phyloP scores from a whole-genome alignment of 2,113 vertebrate species.

The Eublepharis macularius region DNA sequence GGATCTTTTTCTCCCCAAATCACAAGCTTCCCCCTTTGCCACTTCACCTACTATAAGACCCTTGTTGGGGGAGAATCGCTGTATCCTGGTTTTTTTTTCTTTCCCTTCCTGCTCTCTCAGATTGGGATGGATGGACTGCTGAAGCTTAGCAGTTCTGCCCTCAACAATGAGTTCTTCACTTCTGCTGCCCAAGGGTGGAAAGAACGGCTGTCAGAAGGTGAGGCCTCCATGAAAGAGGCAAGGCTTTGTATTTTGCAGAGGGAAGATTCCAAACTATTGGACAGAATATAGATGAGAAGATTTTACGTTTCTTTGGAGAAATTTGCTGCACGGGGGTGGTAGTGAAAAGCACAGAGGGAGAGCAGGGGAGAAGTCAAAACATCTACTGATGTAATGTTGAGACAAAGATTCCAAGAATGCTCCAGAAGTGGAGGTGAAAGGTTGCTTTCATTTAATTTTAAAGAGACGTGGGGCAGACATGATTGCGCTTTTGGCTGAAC shows the following conservation, averaged over 20 bases:
- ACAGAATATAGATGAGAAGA: too few relatives aligned
- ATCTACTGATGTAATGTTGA: too few relatives aligned
- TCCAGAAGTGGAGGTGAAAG: background rate
- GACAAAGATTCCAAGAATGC: too few relatives aligned
- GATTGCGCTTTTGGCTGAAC: background rate
- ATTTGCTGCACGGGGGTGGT: background rate
- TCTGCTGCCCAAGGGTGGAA: constrained; percentile 98
- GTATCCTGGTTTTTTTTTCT: too few relatives aligned
- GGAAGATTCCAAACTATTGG: too few relatives aligned
- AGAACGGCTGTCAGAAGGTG: constrained; percentile 93
- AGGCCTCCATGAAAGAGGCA: rapidly evolving
- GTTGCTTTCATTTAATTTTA: background rate
- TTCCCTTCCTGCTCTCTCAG: constrained; percentile 68
- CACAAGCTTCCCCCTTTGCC: too few relatives aligned
- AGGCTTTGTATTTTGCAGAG: rapidly evolving
- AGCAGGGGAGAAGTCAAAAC: background rate
- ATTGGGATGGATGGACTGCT: constrained; percentile 87
- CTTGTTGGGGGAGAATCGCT: too few relatives aligned
- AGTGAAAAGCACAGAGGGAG: background rate
- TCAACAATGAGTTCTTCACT: constrained; percentile 99
- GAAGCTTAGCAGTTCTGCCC: constrained; percentile 90
- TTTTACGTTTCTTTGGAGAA: background rate
- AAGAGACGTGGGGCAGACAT: too few relatives aligned
- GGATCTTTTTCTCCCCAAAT: too few relatives aligned
- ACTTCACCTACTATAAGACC: background rate